Conservation (phyloP, 2,888 invertebrate species). For the Orthosia gothica region DNA sequence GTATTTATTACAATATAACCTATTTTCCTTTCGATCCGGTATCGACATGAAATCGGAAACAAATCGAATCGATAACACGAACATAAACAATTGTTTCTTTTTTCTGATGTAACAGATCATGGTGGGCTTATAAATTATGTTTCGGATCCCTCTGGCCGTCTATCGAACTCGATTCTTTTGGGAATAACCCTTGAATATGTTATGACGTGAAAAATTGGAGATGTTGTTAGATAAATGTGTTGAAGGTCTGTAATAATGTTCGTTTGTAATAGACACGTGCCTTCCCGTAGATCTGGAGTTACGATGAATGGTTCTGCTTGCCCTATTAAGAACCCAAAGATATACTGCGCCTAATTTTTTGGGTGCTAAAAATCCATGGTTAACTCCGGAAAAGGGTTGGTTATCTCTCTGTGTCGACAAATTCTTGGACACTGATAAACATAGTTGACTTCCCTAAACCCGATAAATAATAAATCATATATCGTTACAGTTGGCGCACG, state of each 20-base stretch:
- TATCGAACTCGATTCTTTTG: constrained; percentile 6
- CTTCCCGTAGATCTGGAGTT: neutral
- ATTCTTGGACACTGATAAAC: too few relatives aligned
- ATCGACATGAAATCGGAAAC: constrained; percentile 17
- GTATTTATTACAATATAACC: neutral
- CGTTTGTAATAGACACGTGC: neutral
- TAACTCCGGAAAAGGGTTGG: neutral
- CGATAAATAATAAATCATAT: too few relatives aligned
- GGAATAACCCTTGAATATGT: constrained; percentile 18
- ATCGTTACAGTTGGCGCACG: too few relatives aligned
- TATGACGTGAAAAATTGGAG: constrained; percentile 24
- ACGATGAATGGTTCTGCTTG: neutral
- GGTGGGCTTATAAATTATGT: constrained; percentile 26
- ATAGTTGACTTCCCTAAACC: neutral
- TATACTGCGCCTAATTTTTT: neutral
- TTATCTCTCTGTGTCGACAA: neutral
- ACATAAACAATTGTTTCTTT: constrained; percentile 23
- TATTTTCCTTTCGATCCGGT: constrained; percentile 1
- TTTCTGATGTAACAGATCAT: neutral
- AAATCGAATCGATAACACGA: constrained; percentile 6
- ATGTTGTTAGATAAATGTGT: neutral
- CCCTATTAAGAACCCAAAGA: neutral
- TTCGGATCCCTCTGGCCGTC: constrained; percentile 4
- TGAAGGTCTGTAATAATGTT: neutral
- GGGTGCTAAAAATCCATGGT: neutral